Evolutionary conservation across 2,113 vertebrate genomes (phyloP).

Genomic region (Solea senegalensis): DNA sequence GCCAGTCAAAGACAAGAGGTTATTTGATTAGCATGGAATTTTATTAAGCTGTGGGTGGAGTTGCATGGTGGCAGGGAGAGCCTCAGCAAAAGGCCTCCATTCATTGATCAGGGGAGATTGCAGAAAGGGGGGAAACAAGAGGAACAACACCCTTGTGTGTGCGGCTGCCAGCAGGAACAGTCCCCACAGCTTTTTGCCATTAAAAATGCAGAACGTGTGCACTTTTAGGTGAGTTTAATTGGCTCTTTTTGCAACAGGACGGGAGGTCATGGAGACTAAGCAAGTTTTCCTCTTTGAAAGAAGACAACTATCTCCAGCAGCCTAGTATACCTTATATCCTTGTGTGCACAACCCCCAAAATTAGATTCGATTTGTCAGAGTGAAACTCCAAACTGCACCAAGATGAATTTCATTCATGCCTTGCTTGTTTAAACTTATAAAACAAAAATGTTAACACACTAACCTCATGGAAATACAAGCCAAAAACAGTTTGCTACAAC

Average conservation of each 20-base stretch:
- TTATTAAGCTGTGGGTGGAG: slow-evolving; percentile 85
- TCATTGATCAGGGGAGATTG: slow-evolving; percentile 79
- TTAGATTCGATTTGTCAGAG: no score
- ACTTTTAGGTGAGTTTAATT: slow-evolving; percentile 69
- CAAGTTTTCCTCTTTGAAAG: slow-evolving; percentile 49
- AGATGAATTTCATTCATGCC: no score
- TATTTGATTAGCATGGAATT: slow-evolving; percentile 86
- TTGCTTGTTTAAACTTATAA: no score
- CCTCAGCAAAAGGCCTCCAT: slow-evolving; percentile 80
- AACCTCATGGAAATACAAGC: neutral
- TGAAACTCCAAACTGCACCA: no score
- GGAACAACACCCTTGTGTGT: slow-evolving; percentile 81
- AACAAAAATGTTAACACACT: no score
- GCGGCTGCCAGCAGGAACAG: slow-evolving; percentile 65
- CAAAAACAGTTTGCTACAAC: neutral
- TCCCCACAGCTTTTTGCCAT: slow-evolving; percentile 71
- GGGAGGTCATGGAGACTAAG: slow-evolving; percentile 54
- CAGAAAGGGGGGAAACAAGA: slow-evolving; percentile 43
- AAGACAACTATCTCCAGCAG: slow-evolving; percentile 32
- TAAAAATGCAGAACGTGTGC: slow-evolving; percentile 71
- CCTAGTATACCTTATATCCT: slow-evolving; percentile 9
- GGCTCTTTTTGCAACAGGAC: slow-evolving; percentile 56
- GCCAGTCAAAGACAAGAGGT: slow-evolving; percentile 83
- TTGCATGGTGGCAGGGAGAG: slow-evolving; percentile 66
- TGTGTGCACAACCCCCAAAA: neutral